Base-by-base conservation (phyloP, 2,113 vertebrate genomes). In the Takifugu flavidus region DNA sequence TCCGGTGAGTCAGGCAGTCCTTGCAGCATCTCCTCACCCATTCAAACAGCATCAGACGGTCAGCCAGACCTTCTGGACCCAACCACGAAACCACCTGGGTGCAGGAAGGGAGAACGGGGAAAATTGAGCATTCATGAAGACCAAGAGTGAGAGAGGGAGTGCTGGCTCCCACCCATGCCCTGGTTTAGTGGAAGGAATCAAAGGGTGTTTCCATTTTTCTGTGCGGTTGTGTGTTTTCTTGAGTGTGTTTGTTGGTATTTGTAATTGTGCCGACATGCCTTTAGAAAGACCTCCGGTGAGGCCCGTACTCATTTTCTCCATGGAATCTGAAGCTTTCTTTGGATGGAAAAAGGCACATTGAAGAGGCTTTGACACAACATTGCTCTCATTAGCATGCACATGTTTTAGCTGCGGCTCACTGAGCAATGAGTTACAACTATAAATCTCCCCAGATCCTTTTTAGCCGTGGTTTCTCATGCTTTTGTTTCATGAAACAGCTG, bases 11-110 rank as follows among this genome's bases (percentile, higher is more conserved):
- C 69, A 51, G 43, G 74, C 70, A 59, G 67, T 72, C 72, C 71
- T 42, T 67, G 58, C 56, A 65, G 67, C 31, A 20, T 46, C 58
- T 27, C 75, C 61, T 62, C 67, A 70, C 63, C 76, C 70, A 81
- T 74, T 84, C 81, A 82, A 82, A 73, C 67, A 68, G 76, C 72
- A 84, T 86, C 79, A 87, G 64, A 75, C 31, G 25, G 68, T 71
- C 74, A 82, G 85, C 81, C 78, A 84, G 50, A 77, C 75, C 61
- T 50, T 51, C 65, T 72, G 59, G 76, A 78, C 70, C 75, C 65
- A 80, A 72, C 61, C 74, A 53, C 59, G 1, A 29, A 75, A 82
- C 83, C 83, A 86, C 82, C 79, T 82, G 75, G 78, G 70, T 80
- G 61, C 70, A 80, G 70, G 80, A 75, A 78, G 65, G 62, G 65